A percentile compares a stretch with the other conserved stretches of the same genome.
Conservation (phyloP, 2,888 invertebrate species). For the Sinelater perroti region DNA sequence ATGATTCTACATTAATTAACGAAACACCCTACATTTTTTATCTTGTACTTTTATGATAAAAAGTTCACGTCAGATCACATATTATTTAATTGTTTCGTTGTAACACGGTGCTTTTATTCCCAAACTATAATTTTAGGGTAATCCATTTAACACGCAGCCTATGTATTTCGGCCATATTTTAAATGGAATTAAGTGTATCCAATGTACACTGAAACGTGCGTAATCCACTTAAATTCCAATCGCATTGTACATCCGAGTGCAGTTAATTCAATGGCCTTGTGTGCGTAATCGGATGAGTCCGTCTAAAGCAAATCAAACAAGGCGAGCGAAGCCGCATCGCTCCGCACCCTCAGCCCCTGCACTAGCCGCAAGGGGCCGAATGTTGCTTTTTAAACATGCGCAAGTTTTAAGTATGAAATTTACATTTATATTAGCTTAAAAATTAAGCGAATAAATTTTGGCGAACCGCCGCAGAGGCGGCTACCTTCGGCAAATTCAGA, state of each 20-base stretch:
- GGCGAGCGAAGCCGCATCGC: slow-evolving; percentile 19
- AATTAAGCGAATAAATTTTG: slow-evolving; percentile 21
- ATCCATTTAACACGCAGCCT: no score
- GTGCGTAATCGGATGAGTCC: slow-evolving; percentile 26
- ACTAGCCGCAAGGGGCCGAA: no score
- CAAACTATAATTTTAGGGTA: not conserved
- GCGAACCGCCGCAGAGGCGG: not conserved
- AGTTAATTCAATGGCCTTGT: slow-evolving; percentile 27
- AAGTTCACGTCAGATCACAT: no score
- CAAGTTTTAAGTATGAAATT: no score
- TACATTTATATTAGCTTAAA: slow-evolving; percentile 27
- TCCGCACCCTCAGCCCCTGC: no score
- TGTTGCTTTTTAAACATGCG: not conserved
- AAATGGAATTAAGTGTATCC: slow-evolving; percentile 13
- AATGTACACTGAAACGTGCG: slow-evolving; percentile 24
- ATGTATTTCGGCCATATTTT: slow-evolving; percentile 7
- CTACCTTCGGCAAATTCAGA: slow-evolving; percentile 1
- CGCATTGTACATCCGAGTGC: slow-evolving; percentile 26
- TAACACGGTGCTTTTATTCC: not conserved
- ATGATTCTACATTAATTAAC: no score
- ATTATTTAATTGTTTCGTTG: no score
- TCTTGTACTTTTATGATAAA: no score
- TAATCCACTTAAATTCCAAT: slow-evolving; percentile 27
- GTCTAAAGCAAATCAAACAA: slow-evolving; percentile 21
- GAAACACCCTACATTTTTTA: no score